Conservation (phyloP, 2,113 vertebrate genomes). For the Antennarius striatus region DNA sequence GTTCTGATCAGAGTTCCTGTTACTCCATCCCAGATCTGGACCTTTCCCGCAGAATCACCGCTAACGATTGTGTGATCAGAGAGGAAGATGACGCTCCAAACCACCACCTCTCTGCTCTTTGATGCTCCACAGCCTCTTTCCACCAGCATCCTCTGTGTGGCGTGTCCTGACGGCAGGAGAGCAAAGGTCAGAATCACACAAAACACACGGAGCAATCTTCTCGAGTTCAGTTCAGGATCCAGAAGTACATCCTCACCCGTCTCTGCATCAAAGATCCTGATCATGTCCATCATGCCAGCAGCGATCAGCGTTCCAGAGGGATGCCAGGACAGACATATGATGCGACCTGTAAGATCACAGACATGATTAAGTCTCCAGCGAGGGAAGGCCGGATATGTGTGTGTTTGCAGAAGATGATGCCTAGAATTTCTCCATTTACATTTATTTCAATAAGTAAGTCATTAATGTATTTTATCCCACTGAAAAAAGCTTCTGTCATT, state of each 20-base stretch:
- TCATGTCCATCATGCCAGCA: constrained; percentile 85
- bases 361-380: too few species aligned
- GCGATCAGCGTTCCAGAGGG: constrained; percentile 80
- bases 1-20: constrained; percentile 84
- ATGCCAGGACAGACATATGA: constrained; percentile 91
- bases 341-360: constrained; percentile 78
- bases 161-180: constrained; percentile 74
- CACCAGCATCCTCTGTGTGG: constrained; percentile 83
- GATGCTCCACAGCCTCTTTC: constrained; percentile 74
- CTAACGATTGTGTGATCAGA: constrained; percentile 84
- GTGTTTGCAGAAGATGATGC: too few species aligned
- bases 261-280: constrained; percentile 81
- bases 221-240: neutral
- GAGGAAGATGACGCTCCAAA: constrained; percentile 90
- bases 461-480: too few species aligned
- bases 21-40: constrained; percentile 91
- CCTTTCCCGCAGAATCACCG: constrained; percentile 88
- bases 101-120: constrained; percentile 79
- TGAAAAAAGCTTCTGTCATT: too few species aligned
- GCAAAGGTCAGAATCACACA: too few species aligned
- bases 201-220: too few species aligned
- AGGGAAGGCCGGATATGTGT: too few species aligned
- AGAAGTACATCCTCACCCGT: constrained; percentile 77
- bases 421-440: too few species aligned
- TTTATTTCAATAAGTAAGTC: too few species aligned